These are phyloP conservation scores for Phenganax stokvisi DNA, from an alignment of 92 coral and sea anemone species.

Conservation along the genomic window DNA sequence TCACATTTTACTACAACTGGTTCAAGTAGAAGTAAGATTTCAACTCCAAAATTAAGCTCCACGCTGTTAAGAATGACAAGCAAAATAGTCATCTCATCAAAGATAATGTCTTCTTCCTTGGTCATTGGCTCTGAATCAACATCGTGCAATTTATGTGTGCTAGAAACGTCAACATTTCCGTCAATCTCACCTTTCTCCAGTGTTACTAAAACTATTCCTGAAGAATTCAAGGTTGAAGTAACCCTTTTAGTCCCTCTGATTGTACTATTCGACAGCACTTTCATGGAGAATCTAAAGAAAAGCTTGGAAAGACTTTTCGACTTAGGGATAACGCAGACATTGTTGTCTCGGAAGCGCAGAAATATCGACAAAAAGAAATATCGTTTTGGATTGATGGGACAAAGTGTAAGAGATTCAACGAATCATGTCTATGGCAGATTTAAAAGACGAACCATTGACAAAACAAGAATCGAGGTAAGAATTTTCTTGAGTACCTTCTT, in stretches of 20 bases:
- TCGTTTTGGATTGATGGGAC: not conserved
- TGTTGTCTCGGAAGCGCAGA: slow-evolving; percentile 8
- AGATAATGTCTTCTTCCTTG: too few species aligned
- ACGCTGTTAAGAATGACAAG: too few species aligned
- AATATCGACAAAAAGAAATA: not conserved
- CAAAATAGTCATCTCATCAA: too few species aligned
- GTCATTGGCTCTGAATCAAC: too few species aligned
- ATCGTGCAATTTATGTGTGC: too few species aligned
- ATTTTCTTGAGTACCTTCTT: not conserved
- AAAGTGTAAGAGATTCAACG: not conserved
- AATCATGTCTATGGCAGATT: not conserved
- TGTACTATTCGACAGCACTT: not conserved
- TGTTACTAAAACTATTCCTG: not conserved
- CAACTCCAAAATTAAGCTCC: too few species aligned
- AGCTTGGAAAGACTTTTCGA: slow-evolving; percentile 12
- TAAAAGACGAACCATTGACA: not conserved
- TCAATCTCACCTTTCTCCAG: too few species aligned
- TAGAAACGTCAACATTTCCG: too few species aligned
- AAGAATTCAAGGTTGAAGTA: slow-evolving; percentile 20
- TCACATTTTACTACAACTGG: not conserved
- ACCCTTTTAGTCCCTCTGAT: not conserved
- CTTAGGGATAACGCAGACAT: not conserved
- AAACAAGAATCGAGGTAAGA: slow-evolving; percentile 12
- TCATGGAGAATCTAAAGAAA: not conserved
- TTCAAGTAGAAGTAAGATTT: not conserved